Base-by-base conservation (phyloP, 2,888 invertebrate genomes). In the Nesidiocoris tenuis region DNA sequence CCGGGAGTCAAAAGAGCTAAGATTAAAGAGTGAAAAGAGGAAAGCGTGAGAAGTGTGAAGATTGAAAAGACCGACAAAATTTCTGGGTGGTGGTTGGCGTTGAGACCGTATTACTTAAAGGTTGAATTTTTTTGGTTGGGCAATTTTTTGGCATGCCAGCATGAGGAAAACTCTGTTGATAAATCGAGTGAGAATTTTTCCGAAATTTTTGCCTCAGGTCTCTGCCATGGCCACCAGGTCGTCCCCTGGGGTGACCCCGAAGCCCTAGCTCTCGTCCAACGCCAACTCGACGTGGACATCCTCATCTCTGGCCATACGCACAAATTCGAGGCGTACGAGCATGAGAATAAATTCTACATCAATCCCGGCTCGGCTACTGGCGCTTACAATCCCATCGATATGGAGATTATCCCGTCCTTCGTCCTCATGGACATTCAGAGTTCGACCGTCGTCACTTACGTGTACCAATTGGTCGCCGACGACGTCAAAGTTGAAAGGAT, bases 401-500 rank as follows among this genome's bases (percentile, higher is more conserved):
- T 91, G 92, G 96, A 87, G 72, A 90, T 96, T 24, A 94, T 91
- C 71, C 97, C 99, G 66, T 98, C 98, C 0, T 99, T 99, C 84
- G 98, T 98, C 0, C 86, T 99, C 74, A 95, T 99, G 93, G 99
- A 99, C 84, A 98, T 99, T 80, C 98, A 99, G 85, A 95, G 96
- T 82, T 91, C 96, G 0, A 96, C 96, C 1, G 97, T 99, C 19
- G 96, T 98, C 9, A 97, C 97, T 0, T 99, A 99, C 82, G 96
- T 99, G 1, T 99, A 99, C 86, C 97, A 98, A 83, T 87, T 99
- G 67, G 91, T 97, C 63, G 95, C 95, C 1, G 97, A 98, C 81
- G 98, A 99, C 84, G 98, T 99, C n/a, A 98, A 98, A 87, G 98
- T 99, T 1, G 98, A 98, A 84, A 88, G 97, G 84, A 97, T 98